Base-by-base conservation (phyloP, 2,113 vertebrate genomes). In the Cinclus cinclus region DNA sequence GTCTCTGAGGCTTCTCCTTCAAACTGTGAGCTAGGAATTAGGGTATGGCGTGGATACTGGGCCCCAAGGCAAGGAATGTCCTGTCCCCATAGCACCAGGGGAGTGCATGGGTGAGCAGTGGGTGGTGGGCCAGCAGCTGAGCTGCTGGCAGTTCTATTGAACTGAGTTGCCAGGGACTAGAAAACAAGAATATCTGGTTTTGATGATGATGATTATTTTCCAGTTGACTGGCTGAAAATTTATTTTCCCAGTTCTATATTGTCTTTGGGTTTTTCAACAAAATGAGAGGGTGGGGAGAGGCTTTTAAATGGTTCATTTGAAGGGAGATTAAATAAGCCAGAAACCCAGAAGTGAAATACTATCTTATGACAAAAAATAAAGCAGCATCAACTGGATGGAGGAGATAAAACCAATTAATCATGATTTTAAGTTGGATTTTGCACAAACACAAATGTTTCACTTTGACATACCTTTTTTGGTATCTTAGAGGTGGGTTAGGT, bases 261-360 rank as follows among this genome's bases (percentile, higher is more conserved):
- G 69, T 79, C 75, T 75, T 63, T 30, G 83, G 42, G 21, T 50
- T 94, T 89, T 84, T 55, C 90, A 71, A 24, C 35, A 71, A 79
- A 96, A 76, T 59, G 42, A n/a, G 30, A 25, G 46, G 27, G 76
- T 62, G 69, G 18, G 10, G 8, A n/a, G 24, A 70, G 25, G 23
- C 52, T 76, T 94, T 90, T 90, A 73, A 87, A 82, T 76, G 53
- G 47, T 28, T 96, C 81, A 52, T 92, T 91, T 87, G 81, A 70
- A 71, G 52, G 24, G 69, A 94, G 64, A 89, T 64, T 35, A 85
- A 91, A 82, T 78, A 79, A 41, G 44, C 78, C 87, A 64, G 58
- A 82, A 35, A 60, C 52, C 64, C 52, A 71, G 74, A 82, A 71
- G 24, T 44, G 44, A 95, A 89, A 92, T 47, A 31, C 33, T 87